phyloP scores from a whole-genome alignment of 2,113 vertebrate species.

The Gobio gobio region DNA sequence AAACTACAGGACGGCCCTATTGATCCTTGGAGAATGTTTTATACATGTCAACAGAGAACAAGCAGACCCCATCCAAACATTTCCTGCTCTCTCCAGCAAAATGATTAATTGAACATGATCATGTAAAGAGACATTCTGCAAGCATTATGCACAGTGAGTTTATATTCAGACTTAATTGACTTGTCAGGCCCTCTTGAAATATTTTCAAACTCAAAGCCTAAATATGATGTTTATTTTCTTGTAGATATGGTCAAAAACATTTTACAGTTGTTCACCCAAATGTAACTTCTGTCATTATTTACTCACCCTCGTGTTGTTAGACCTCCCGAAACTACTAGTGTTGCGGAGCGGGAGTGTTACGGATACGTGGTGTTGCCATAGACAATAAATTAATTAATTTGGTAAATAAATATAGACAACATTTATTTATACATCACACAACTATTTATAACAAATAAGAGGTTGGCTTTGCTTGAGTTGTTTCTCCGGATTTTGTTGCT shows the following conservation, averaged over 20 bases:
- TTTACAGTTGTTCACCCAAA: background rate
- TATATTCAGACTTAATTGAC: background rate
- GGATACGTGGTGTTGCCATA: no score
- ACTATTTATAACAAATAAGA: no score
- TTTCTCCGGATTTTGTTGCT: no score
- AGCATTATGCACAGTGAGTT: background rate
- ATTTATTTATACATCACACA: no score
- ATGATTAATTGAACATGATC: background rate
- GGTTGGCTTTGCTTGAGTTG: no score
- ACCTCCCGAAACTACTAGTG: no score
- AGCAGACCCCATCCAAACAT: background rate
- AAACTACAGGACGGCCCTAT: conserved; percentile 55
- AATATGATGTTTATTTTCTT: background rate
- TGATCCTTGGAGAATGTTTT: background rate
- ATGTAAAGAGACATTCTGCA: background rate
- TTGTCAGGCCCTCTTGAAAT: background rate
- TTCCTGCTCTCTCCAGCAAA: background rate
- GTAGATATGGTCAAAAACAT: background rate
- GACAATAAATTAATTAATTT: no score
- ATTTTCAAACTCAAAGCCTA: background rate
- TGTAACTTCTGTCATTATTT: background rate
- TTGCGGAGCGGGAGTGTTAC: no score
- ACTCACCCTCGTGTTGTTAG: background rate
- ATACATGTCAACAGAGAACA: background rate
- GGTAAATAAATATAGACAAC: no score